Evolutionary conservation across 2,888 invertebrate species (phyloP).

Genomic region (Agriopis aurantiaria): DNA sequence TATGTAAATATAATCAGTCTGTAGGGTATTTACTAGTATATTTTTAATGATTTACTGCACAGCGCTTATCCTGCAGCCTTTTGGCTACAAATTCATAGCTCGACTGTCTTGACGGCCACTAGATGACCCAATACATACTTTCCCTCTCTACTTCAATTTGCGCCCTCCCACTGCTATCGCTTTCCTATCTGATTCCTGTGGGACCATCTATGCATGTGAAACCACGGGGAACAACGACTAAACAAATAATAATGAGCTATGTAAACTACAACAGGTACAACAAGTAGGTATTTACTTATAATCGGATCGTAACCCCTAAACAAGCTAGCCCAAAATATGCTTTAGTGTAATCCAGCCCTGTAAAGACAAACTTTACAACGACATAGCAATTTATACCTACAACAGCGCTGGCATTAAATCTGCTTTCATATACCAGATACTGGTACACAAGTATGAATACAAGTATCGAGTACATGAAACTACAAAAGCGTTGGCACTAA

Average conservation of each 20-base stretch:
- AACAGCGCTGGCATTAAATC: constrained; percentile 12
- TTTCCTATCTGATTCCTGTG: too few relatives aligned
- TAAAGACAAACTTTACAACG: constrained; percentile 19
- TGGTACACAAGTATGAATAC: background rate
- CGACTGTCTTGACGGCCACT: too few relatives aligned
- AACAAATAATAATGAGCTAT: background rate
- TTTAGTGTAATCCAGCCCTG: constrained; percentile 9
- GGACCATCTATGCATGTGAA: too few relatives aligned
- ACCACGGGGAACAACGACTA: background rate
- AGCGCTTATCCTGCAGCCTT: too few relatives aligned
- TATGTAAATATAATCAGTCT: too few relatives aligned
- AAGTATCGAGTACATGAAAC: background rate
- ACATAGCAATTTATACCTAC: constrained; percentile 15
- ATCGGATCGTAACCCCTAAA: constrained; percentile 5
- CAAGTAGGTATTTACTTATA: background rate
- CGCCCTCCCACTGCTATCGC: too few relatives aligned
- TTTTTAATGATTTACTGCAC: too few relatives aligned
- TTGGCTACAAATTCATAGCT: too few relatives aligned
- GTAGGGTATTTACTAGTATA: too few relatives aligned
- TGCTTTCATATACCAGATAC: background rate
- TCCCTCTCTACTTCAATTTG: too few relatives aligned
- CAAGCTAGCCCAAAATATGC: constrained; percentile 11
- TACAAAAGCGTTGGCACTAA: background rate
- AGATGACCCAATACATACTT: too few relatives aligned
- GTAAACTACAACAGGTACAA: too few relatives aligned